Base-by-base conservation (phyloP, 2,888 invertebrate genomes). In the Orthosia incerta region DNA sequence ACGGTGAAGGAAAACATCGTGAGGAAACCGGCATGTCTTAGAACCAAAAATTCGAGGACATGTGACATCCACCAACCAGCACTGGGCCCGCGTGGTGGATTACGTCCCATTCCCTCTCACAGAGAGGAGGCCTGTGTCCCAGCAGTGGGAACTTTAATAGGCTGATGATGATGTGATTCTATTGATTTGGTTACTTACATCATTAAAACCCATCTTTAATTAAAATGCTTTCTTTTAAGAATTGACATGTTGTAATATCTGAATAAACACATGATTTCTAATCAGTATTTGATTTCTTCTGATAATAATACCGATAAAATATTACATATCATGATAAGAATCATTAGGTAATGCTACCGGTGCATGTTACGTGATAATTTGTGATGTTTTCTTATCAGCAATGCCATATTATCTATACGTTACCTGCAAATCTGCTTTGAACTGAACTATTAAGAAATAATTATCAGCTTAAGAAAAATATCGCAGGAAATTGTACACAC, bases 301-400 rank as follows among this genome's bases (percentile, higher is more conserved):
- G 74, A 80, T 80, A 62, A 62, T 23, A 65, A 55, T 39, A 16
- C 55, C 12, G 57, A 77, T 74, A 63, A 55, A 48, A 51, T 68
- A 68, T 68, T 75, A 71, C 48, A 57, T 53, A 50, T 45, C 23
- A 61, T 39, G 81, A 81, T 78, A 75, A 64, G 2, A 55, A 61
- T 39, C 46, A 45, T 66, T 62, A 77, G 2, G 61, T 76, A 79
- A 79, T 65, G 16, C 15, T 15, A 23, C 7, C 53, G 48, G 31
- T 67, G 82, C 13, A 63, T 48, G 50, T 67, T 78, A 71, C 79
- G 83, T 79, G 83, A 65, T 67, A 64, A 71, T 71, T 53, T 45
- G 18, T 16, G 48, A 55, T 67, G 16, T 20, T 53, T 2, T 26
- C 13, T 82, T 77, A 79, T 82, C 71, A 71, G 26, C 15, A 2